Evolutionary conservation across 2,113 vertebrate species (phyloP), one percentile per base, ranked within the genome.

Genomic region (Stegostoma tigrinum): DNA sequence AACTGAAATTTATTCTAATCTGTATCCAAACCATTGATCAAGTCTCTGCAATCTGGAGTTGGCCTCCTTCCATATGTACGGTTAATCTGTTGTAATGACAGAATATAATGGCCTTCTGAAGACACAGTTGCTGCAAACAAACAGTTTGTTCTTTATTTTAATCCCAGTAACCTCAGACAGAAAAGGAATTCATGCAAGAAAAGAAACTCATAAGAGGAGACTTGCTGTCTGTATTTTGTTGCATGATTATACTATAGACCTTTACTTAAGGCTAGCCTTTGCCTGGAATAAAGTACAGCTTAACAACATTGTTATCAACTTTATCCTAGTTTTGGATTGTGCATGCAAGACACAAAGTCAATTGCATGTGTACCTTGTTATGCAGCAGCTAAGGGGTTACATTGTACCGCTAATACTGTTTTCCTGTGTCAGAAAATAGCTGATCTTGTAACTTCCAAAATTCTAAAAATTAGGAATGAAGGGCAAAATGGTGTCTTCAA

Each of bases 121-220:
- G 24, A n/a, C 87, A 90, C 52, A 34, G 87, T 61, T n/a, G 48
- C 30, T 34, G 87, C 52, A 15, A 27, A 90, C 55, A 90, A 89
- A 61, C 27, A 61, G 87, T 61, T 90, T 52, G 48, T 64, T 90
- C 48, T 90, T 15, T 61, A 61, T 61, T 89, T 90, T 61, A 90
- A 55, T 90, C 27, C 52, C 87, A 61, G 87, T 90, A 90, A 90
- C 87, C 52, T 55, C 87, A 90, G 87, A 12, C 87, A 90, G 86
- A 27, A 89, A 89, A 86, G 83, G 42, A 86, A 24, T 89, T 89
- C 48, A 89, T 48, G 8, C 24, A 55, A 27, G 86, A 61, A 10
- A 30, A 48, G 27, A 30, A 48, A 89, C 2, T 55, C 52, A 27
- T 61, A 27, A 90, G 55, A 61, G 24, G 45, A 90, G 87, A 90